These are phyloP conservation scores for Erythrolamprus reginae DNA, from an alignment of 2,113 vertebrate genomes.

Conservation along the genomic window DNA sequence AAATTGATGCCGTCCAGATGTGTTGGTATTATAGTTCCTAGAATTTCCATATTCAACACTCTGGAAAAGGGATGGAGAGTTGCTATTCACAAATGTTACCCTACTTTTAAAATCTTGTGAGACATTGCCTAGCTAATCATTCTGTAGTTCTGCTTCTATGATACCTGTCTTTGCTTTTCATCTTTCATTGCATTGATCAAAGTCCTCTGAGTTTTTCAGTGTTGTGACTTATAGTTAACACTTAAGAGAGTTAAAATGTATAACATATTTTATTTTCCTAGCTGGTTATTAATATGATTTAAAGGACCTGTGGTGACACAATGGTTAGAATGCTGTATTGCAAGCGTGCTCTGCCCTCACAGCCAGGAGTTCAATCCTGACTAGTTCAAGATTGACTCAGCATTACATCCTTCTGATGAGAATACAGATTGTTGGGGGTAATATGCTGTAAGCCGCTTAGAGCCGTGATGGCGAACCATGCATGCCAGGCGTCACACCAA, in stretches of 20 bases:
- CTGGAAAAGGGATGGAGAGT: neutral
- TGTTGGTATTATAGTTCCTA: neutral
- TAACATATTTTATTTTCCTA: neutral
- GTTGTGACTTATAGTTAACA: neutral
- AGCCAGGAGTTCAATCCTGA: neutral
- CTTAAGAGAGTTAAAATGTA: neutral
- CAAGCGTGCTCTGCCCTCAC: neutral
- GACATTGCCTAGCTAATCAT: neutral
- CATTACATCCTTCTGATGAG: neutral
- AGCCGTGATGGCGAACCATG: too few species aligned
- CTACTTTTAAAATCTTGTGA: neutral
- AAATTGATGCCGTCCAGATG: neutral
- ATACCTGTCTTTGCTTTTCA: neutral
- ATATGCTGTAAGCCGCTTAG: neutral
- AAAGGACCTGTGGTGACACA: neutral
- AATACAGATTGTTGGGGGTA: neutral
- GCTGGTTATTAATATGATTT: neutral
- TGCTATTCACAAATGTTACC: neutral
- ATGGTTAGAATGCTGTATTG: neutral
- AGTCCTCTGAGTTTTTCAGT: neutral
- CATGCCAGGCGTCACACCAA: too few species aligned
- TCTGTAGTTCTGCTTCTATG: neutral
- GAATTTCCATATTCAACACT: neutral
- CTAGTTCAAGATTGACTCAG: neutral
- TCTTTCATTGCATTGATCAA: neutral